Percentiles rank a stretch among this genome's conserved stretches.
Evolutionary conservation across 92 coral and sea anemone species (phyloP).

Genomic region (Epizoanthus stellaris): DNA sequence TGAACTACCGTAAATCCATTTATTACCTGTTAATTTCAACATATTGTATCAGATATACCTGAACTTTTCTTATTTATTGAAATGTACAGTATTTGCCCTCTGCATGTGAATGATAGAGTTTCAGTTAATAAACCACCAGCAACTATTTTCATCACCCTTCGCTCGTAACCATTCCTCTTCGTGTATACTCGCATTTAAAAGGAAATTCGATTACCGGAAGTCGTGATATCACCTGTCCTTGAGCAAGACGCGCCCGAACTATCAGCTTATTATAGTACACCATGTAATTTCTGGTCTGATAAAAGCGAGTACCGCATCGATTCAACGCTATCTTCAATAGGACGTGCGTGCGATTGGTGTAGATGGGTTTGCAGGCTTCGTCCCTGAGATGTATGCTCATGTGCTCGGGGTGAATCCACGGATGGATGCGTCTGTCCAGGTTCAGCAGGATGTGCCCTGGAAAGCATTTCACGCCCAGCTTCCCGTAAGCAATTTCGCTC

Average conservation of each 20-base stretch:
- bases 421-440: constrained; percentile 48
- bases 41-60: too few relatives aligned
- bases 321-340: constrained; percentile 58
- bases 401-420: constrained; percentile 72
- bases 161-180: constrained; percentile 17
- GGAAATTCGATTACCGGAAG: constrained; percentile 43
- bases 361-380: constrained; percentile 57
- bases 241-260: neutral
- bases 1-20: too few relatives aligned
- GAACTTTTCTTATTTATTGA: too few relatives aligned
- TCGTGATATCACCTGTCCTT: constrained; percentile 28
- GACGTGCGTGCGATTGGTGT: constrained; percentile 59
- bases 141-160: too few relatives aligned
- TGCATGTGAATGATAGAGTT: too few relatives aligned
- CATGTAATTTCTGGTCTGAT: constrained; percentile 25
- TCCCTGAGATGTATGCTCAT: constrained; percentile 69
- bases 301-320: constrained; percentile 61
- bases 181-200: constrained; percentile 31
- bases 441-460: constrained; percentile 45
- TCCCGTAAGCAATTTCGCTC: constrained; percentile 45
- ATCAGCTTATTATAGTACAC: constrained; percentile 53
- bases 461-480: constrained; percentile 44
- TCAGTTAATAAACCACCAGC: too few relatives aligned
- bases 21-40: too few relatives aligned
- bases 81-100: too few relatives aligned